phyloP scores from a whole-genome alignment of 1,140 invertebrate species.

The Rhagoletis pomonella region DNA sequence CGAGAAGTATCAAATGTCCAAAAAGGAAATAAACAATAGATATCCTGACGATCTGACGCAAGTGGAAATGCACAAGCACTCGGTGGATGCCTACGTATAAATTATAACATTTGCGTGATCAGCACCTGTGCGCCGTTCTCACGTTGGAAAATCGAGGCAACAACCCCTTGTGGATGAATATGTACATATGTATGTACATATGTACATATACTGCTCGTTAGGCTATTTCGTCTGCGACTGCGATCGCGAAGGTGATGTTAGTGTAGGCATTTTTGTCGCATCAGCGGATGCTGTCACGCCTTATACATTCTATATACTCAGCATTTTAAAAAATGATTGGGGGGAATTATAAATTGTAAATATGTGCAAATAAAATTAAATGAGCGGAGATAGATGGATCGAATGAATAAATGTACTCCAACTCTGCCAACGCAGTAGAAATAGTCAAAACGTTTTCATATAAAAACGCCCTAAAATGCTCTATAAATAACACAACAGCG shows the following conservation, averaged over 20 bases:
- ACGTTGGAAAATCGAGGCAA: background rate
- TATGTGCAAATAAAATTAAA: constrained; percentile 29
- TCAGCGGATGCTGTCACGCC: constrained; percentile 40
- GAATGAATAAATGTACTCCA: background rate
- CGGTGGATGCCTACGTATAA: background rate
- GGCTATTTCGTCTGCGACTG: no score
- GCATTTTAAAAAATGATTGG: background rate
- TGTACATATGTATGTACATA: background rate
- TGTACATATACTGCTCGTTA: background rate
- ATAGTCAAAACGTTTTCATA: constrained; percentile 2
- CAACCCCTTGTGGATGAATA: background rate
- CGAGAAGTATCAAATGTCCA: background rate
- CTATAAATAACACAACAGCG: background rate
- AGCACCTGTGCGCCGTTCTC: constrained; percentile 27
- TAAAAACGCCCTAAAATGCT: background rate
- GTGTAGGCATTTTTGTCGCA: background rate
- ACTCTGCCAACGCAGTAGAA: background rate
- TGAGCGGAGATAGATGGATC: background rate
- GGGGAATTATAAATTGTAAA: background rate
- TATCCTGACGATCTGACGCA: background rate
- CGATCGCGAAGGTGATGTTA: background rate
- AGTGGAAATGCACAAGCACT: background rate
- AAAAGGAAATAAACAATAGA: constrained; percentile 35
- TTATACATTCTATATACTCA: no score
- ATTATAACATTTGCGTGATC: constrained; percentile 7